phyloP scores from a whole-genome alignment of 2,113 vertebrate species.

The Malurus cyaneus region DNA sequence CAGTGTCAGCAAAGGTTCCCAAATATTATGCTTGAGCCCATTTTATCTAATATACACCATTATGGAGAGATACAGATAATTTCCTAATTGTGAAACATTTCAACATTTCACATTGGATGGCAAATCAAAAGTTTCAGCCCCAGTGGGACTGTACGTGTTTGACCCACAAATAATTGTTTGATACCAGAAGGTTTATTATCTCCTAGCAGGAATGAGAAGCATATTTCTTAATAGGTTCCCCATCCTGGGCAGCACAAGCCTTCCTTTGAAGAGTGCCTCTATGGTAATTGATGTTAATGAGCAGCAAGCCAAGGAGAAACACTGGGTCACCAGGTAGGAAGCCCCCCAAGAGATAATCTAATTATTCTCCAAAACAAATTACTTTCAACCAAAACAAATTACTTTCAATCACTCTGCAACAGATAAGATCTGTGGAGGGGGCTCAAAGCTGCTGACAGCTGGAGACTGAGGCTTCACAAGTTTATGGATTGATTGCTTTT shows the following conservation, averaged over 20 bases:
- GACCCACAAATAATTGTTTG: constrained; percentile 46
- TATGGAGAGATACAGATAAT: background rate
- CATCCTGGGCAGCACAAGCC: constrained; percentile 25
- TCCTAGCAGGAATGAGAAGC: constrained; percentile 17
- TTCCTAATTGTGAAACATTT: background rate
- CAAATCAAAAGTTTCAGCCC: constrained; percentile 7
- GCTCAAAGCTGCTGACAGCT: constrained; percentile 48
- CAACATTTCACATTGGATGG: background rate
- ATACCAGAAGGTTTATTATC: constrained; percentile 66
- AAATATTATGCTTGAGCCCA: background rate
- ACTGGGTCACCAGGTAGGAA: constrained; percentile 69
- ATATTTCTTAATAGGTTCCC: constrained; percentile 46
- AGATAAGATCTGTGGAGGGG: constrained; percentile 66
- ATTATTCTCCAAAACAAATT: constrained; percentile 74
- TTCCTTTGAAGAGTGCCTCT: constrained; percentile 71
- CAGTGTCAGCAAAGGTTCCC: background rate
- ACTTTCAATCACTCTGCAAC: constrained; percentile 62
- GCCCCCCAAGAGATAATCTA: constrained; percentile 63
- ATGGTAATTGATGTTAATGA: constrained; percentile 76
- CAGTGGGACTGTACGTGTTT: background rate
- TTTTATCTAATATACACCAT: background rate
- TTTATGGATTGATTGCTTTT: constrained; percentile 54
- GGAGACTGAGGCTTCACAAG: constrained; percentile 48
- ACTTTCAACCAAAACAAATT: constrained; percentile 77
- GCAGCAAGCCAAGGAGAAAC: constrained; percentile 56